Base-by-base conservation (phyloP, 2,113 vertebrate genomes). In the Rhabdomys dilectus region DNA sequence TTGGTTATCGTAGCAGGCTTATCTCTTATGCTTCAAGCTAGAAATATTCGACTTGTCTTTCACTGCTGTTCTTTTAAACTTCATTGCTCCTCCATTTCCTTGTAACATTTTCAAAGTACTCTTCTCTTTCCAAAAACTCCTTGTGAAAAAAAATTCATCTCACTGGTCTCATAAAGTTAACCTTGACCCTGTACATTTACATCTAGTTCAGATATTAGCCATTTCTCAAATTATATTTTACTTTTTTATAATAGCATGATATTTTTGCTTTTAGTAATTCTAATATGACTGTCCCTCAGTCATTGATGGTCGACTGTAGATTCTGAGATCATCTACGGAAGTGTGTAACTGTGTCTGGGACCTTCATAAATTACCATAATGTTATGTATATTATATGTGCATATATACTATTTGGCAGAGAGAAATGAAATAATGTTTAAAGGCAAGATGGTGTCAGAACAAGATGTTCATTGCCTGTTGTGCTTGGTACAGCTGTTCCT, bases 171-270 rank as follows among this genome's bases (percentile, higher is more conserved):
- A 88, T 66, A 5, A 88, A n/a, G 29, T 91, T 72, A 77, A 45
- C 6, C 15, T 12, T 34, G 21, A 21, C 13, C 51, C 34, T 88
- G 60, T 56, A 34, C 17, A 64, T 64, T 91, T 72, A 13, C 4
- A 60, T 22, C 62, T 92, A 51, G 16, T 36, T 88, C n/a, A 88
- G 53, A 56, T 90, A 48, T 22, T 82, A 87, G n/a, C 51, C 3
- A 90, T 36, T 77, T 22, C 39, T 78, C 11, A 91, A 73, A 42
- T 66, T 94, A 58, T 45, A 91, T 88, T 42, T 84, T n/a, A 91
- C 21, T 62, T 26, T 62, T 78, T 7, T 13, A 1, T 68, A 21
- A 73, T 42, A 78, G 13, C 5, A 90, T 8, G 7, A 26, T 70
- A 8, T 73, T 16, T 53, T 53, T 60, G 13, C 36, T 7, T 64